phyloP scores from a whole-genome alignment of 2,113 vertebrate species.

The Sphaerodactylus townsendi region DNA sequence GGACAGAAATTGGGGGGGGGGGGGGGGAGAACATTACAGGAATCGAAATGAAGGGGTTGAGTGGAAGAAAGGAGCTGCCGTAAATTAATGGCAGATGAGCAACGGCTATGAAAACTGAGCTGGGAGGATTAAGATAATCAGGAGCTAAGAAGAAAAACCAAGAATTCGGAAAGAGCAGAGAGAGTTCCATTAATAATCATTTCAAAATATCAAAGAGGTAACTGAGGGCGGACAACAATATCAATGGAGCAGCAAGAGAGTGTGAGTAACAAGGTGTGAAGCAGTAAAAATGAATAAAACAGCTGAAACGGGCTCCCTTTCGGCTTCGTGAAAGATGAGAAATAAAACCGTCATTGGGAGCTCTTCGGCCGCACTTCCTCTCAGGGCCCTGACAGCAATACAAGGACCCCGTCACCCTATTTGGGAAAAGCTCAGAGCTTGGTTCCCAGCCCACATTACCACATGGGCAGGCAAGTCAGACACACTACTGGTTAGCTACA shows the following conservation, averaged over 20 bases:
- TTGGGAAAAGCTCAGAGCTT: neutral
- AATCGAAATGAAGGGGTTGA: conserved; percentile 61
- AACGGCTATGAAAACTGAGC: conserved; percentile 66
- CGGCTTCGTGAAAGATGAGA: conserved; percentile 18
- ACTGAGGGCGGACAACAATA: conserved; percentile 60
- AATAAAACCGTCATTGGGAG: neutral
- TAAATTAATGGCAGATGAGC: conserved; percentile 66
- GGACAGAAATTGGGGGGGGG: neutral
- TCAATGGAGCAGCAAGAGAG: conserved; percentile 35
- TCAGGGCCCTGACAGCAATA: neutral
- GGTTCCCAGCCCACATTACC: neutral
- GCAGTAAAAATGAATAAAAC: conserved; percentile 58
- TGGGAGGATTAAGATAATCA: conserved; percentile 73
- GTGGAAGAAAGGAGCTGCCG: conserved; percentile 58
- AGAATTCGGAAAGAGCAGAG: conserved; percentile 63
- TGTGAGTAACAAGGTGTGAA: conserved; percentile 41
- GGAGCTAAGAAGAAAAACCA: conserved; percentile 71
- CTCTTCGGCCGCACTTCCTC: neutral
- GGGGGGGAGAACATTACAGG: conserved; percentile 51
- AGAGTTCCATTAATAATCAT: conserved; percentile 67
- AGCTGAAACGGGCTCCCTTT: neutral
- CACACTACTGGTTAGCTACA: neutral
- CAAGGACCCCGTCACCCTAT: neutral
- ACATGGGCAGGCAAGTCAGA: neutral
- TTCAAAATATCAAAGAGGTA: conserved; percentile 47